Conservation (phyloP, 1,140 invertebrate genomes). For the Brachionus rotundiformis region DNA sequence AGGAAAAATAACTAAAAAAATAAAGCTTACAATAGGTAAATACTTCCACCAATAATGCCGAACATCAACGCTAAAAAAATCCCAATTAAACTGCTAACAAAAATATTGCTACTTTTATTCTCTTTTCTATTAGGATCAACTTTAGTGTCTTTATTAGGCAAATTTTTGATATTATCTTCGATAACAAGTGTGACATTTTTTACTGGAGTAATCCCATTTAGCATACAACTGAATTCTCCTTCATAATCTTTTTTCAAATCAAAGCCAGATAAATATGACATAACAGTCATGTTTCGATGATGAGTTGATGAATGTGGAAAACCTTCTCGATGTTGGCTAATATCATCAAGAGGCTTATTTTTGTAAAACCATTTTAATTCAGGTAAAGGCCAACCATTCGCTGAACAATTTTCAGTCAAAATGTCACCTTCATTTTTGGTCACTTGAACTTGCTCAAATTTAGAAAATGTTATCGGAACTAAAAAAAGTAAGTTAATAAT, state of each 20-base stretch:
- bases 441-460: neutral
- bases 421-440: conserved; percentile 11
- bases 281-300: conserved; percentile 11
- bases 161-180: neutral
- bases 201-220: neutral
- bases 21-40: neutral
- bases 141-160: neutral
- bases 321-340: neutral
- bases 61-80: neutral
- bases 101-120: neutral
- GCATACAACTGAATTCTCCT: neutral
- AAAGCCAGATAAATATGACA: neutral
- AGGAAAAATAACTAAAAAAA: neutral
- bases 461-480: neutral
- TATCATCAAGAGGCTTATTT: neutral
- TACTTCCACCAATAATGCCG: neutral
- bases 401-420: neutral
- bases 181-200: neutral
- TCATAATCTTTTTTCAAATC: neutral
- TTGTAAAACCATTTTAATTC: conserved; percentile 6
- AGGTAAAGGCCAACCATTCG: neutral
- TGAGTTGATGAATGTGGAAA: neutral
- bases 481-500: neutral
- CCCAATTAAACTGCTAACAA: neutral
- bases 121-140: neutral